These are phyloP conservation scores for Solen grandis DNA, from an alignment of 1,140 invertebrate species.

Conservation along the genomic window DNA sequence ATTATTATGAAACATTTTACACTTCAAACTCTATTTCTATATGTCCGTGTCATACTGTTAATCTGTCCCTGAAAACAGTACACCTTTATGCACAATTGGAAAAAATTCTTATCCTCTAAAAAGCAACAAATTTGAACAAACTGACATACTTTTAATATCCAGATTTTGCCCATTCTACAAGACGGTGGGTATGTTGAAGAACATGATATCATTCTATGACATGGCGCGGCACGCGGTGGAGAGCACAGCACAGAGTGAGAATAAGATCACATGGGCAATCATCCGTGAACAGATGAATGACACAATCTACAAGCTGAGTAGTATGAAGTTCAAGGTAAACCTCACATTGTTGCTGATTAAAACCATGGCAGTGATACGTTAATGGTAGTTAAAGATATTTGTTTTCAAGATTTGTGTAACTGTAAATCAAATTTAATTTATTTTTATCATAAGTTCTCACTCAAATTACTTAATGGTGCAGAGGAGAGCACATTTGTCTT, in stretches of 20 bases:
- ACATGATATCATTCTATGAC: slow-evolving; percentile 99
- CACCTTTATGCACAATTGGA: no score
- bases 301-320: slow-evolving; percentile 97
- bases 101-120: no score
- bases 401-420: background rate
- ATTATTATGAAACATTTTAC: no score
- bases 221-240: slow-evolving; percentile 98
- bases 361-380: no score
- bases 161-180: slow-evolving; percentile 99
- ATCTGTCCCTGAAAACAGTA: no score
- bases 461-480: background rate
- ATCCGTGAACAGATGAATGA: slow-evolving; percentile 98
- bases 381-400: background rate
- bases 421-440: background rate
- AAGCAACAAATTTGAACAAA: no score
- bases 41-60: no score
- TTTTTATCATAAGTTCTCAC: background rate
- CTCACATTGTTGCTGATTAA: background rate
- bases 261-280: slow-evolving; percentile 99
- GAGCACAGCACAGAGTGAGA: slow-evolving; percentile 99
- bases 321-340: slow-evolving; percentile 99
- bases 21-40: no score
- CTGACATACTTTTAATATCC: no score
- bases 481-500: no score
- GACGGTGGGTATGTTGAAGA: slow-evolving; percentile 98